These are phyloP conservation scores for Eristalinus sepulchralis DNA, from an alignment of 2,888 invertebrate species.

Conservation along the genomic window DNA sequence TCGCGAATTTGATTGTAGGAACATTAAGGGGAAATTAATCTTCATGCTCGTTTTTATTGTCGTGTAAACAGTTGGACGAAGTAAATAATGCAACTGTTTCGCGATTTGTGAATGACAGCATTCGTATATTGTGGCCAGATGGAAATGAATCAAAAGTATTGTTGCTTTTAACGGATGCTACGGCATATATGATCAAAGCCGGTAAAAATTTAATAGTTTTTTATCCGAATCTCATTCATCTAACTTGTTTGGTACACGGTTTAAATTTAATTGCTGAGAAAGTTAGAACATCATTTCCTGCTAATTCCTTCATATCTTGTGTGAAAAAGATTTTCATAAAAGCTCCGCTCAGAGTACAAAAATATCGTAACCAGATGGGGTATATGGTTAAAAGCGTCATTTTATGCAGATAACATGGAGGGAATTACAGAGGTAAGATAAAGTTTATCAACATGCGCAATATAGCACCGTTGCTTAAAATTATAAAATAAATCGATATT, in stretches of 20 bases:
- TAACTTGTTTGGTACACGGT: constrained; percentile 16
- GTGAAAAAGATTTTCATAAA: constrained; percentile 27
- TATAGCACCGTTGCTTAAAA: too few relatives aligned
- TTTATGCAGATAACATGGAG: constrained; percentile 50
- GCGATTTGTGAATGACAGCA: constrained; percentile 52
- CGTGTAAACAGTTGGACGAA: not conserved
- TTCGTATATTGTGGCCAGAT: constrained; percentile 47
- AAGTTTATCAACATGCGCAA: too few relatives aligned
- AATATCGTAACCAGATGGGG: constrained; percentile 55
- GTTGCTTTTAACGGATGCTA: constrained; percentile 47
- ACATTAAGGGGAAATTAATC: constrained; percentile 30
- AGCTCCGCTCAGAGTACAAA: constrained; percentile 39
- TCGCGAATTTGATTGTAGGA: constrained; percentile 52
- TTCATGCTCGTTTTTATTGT: not conserved
- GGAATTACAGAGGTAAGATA: constrained; percentile 46
- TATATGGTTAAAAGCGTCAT: constrained; percentile 59
- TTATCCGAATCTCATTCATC: too few relatives aligned
- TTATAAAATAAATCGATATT: too few relatives aligned
- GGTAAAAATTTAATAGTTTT: constrained; percentile 27
- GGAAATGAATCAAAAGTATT: constrained; percentile 30
- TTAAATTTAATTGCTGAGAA: constrained; percentile 34
- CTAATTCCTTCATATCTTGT: constrained; percentile 43
- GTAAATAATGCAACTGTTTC: constrained; percentile 46
- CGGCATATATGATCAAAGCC: constrained; percentile 35
- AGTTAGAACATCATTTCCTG: constrained; percentile 35